These are phyloP conservation scores for Halocynthia roretzi DNA, from an alignment of 23 tunicate genomes.

Conservation along the genomic window DNA sequence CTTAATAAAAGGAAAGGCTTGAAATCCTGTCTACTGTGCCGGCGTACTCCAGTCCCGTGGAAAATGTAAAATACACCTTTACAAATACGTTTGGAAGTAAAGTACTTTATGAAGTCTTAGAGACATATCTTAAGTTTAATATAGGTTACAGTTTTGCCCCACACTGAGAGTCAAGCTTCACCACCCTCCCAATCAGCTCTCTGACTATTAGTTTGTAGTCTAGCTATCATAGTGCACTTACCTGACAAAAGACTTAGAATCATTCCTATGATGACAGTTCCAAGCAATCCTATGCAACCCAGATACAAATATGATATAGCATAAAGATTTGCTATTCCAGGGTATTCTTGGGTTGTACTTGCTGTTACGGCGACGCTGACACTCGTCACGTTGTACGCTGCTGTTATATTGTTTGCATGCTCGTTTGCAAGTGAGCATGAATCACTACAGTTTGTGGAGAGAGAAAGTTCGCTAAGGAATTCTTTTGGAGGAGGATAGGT, in stretches of 20 bases:
- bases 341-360: constrained; percentile 25
- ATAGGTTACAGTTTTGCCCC: too few species aligned
- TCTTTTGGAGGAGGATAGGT: constrained; percentile 28
- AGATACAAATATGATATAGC: constrained; percentile 59
- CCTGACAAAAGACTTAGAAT: constrained; percentile 46
- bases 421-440: constrained; percentile 1
- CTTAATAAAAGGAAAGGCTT: too few species aligned
- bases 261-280: constrained; percentile 36
- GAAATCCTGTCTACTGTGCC: too few species aligned
- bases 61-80: too few species aligned
- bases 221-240: background rate
- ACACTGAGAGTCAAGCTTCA: too few species aligned
- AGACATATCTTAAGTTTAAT: too few species aligned
- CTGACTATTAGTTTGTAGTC: too few species aligned
- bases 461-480: constrained; percentile 9
- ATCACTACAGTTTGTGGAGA: background rate
- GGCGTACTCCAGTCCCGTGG: too few species aligned
- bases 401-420: constrained; percentile 9
- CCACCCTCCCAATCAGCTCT: too few species aligned
- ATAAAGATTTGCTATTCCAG: constrained; percentile 60
- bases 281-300: constrained; percentile 41
- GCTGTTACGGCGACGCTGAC: background rate
- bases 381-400: background rate
- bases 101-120: too few species aligned
- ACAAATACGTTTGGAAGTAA: too few species aligned